Conservation (phyloP, 2,888 invertebrate species). For the Drosophila tripunctata region DNA sequence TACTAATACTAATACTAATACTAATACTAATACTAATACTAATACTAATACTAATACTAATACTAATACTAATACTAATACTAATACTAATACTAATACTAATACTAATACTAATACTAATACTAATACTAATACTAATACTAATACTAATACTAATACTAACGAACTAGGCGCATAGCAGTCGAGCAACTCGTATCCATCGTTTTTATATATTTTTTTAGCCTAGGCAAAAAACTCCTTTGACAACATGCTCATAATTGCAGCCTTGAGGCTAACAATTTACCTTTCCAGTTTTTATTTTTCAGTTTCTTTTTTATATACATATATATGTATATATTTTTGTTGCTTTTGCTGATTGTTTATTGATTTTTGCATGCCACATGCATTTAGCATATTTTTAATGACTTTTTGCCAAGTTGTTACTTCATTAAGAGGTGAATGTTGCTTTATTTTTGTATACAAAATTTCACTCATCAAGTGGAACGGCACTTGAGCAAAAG, state of each 20-base stretch:
- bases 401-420: slow-evolving; percentile 71
- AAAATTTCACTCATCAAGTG: slow-evolving; percentile 61
- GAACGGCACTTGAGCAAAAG: slow-evolving; percentile 32
- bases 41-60: slow-evolving; percentile 16
- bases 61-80: slow-evolving; percentile 17
- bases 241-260: slow-evolving; percentile 63
- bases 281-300: slow-evolving; percentile 18
- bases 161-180: too few species aligned
- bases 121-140: slow-evolving; percentile 10
- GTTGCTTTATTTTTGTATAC: slow-evolving; percentile 10
- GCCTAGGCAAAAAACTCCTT: slow-evolving; percentile 52
- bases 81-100: slow-evolving; percentile 9
- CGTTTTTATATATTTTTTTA: slow-evolving; percentile 14
- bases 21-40: slow-evolving; percentile 19
- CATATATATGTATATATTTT: not conserved
- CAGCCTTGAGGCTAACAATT: slow-evolving; percentile 62
- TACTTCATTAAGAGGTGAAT: slow-evolving; percentile 69
- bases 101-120: slow-evolving; percentile 13
- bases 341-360: slow-evolving; percentile 65
- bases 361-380: slow-evolving; percentile 66
- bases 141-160: not conserved
- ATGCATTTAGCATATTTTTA: slow-evolving; percentile 68
- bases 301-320: slow-evolving; percentile 7
- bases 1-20: slow-evolving; percentile 15
- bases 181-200: too few species aligned